These are phyloP conservation scores for Leontopithecus rosalia DNA, from an alignment of 2,797 vertebrate genomes.

Conservation along the genomic window DNA sequence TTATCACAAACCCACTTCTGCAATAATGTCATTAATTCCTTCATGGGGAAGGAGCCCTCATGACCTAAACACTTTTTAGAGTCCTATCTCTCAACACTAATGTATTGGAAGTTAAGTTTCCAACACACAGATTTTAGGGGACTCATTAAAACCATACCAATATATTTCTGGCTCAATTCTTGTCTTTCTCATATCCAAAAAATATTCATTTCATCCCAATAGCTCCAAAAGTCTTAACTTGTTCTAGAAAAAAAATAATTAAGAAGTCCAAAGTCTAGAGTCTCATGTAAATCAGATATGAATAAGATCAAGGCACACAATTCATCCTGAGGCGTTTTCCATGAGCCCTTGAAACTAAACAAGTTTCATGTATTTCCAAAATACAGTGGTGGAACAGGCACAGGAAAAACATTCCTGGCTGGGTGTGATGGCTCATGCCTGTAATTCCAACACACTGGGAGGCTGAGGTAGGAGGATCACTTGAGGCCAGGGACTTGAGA, in stretches of 20 bases:
- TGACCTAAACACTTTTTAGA: neutral
- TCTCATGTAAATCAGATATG: neutral
- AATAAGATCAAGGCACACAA: neutral
- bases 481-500: neutral
- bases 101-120: neutral
- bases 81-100: neutral
- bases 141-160: neutral
- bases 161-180: neutral
- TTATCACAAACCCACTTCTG: too few species aligned
- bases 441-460: neutral
- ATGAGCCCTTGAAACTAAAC: neutral
- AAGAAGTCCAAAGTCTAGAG: neutral
- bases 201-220: neutral
- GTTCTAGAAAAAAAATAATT: neutral
- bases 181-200: neutral
- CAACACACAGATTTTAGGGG: neutral
- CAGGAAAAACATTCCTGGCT: neutral
- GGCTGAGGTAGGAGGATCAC: neutral
- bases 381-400: neutral
- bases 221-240: neutral
- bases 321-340: neutral
- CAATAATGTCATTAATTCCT: neutral
- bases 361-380: neutral
- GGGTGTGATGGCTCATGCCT: neutral
- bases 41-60: neutral